phyloP scores from a whole-genome alignment of 2,113 vertebrate genomes.

The Ploceus nigricollis region DNA sequence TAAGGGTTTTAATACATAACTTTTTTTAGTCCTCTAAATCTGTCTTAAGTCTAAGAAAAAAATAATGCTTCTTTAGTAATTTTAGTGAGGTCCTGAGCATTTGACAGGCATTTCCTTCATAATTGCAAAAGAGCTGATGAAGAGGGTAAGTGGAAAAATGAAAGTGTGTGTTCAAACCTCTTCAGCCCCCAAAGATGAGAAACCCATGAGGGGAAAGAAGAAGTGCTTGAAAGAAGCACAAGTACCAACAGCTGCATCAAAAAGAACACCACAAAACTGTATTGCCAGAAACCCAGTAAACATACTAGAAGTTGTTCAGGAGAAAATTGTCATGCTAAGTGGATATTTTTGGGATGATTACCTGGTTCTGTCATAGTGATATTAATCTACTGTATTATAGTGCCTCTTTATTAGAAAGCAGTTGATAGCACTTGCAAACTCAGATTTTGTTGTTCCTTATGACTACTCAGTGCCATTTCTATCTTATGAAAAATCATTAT shows the following conservation, averaged over 20 bases:
- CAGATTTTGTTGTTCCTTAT: neutral
- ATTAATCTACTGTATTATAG: neutral
- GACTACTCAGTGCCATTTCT: neutral
- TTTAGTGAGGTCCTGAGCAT: neutral
- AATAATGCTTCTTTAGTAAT: neutral
- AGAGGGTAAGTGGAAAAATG: neutral
- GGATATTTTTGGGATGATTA: neutral
- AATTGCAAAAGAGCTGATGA: neutral
- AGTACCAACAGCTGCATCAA: neutral
- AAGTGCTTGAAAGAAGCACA: neutral
- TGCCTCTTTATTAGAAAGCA: neutral
- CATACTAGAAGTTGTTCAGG: neutral
- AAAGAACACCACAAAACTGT: neutral
- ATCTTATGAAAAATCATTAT: neutral
- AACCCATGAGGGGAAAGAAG: neutral
- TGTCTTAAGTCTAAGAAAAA: neutral
- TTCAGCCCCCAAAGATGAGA: neutral
- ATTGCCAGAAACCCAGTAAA: neutral
- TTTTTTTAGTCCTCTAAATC: neutral
- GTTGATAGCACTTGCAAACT: neutral
- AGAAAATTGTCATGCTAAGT: neutral
- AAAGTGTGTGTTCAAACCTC: neutral
- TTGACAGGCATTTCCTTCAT: neutral
- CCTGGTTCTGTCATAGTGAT: neutral
- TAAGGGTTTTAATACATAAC: neutral